These are phyloP conservation scores for Mythimna ferrago DNA, from an alignment of 2,888 invertebrate genomes.

Conservation along the genomic window DNA sequence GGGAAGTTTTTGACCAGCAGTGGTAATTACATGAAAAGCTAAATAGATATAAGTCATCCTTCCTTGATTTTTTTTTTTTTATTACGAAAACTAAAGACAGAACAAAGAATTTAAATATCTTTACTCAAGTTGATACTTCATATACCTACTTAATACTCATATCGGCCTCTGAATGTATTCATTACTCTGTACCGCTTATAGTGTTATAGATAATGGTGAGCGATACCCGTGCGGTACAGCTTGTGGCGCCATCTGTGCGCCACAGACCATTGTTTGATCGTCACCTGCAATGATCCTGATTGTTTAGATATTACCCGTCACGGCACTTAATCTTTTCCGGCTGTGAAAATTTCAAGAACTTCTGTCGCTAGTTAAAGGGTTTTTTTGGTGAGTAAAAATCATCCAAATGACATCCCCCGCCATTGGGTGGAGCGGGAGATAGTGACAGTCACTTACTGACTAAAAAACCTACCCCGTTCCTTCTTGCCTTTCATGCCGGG, in stretches of 20 bases:
- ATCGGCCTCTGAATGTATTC: slow-evolving; percentile 50
- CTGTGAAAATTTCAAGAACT: background rate
- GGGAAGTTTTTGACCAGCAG: background rate
- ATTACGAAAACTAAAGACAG: too few relatives aligned
- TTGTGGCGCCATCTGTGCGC: slow-evolving; percentile 82
- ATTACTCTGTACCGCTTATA: slow-evolving; percentile 69
- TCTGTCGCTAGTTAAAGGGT: too few relatives aligned
- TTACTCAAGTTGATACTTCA: too few relatives aligned
- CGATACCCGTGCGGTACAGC: slow-evolving; percentile 85
- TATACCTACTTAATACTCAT: background rate
- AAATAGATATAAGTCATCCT: background rate
- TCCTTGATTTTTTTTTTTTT: too few relatives aligned
- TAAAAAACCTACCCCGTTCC: too few relatives aligned
- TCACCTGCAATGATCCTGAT: slow-evolving; percentile 61
- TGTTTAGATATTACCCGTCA: slow-evolving; percentile 26
- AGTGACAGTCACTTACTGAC: too few relatives aligned
- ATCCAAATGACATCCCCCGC: too few relatives aligned
- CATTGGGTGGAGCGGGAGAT: too few relatives aligned
- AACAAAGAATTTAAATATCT: too few relatives aligned
- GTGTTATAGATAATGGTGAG: slow-evolving; percentile 85
- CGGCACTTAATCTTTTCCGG: background rate
- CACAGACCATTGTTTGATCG: slow-evolving; percentile 61
- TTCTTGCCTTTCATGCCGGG: too few relatives aligned
- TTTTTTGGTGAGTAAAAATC: too few relatives aligned
- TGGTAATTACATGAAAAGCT: background rate